phyloP scores from a whole-genome alignment of 2,797 vertebrate genomes.

The Moxostoma hubbsi region DNA sequence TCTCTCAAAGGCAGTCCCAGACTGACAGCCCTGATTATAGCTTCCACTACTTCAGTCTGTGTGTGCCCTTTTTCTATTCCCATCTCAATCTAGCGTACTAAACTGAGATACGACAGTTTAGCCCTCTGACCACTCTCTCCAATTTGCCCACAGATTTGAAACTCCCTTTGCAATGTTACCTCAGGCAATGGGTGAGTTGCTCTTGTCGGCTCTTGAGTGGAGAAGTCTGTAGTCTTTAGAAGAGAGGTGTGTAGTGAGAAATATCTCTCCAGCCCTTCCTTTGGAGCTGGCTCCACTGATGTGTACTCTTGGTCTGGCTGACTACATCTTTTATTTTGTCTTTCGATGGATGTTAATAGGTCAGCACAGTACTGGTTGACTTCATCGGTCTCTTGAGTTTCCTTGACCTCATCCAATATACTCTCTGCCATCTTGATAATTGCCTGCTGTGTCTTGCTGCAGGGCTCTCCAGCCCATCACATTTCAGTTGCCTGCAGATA shows the following conservation, averaged over 20 bases:
- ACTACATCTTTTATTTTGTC: neutral
- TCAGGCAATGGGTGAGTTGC: neutral
- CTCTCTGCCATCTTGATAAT: slow-evolving; percentile 6
- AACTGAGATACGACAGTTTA: slow-evolving; percentile 24
- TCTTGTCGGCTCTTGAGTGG: neutral
- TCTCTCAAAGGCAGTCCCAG: slow-evolving; percentile 32
- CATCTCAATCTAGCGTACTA: too few relatives aligned
- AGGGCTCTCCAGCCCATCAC: slow-evolving; percentile 19
- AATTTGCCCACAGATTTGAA: slow-evolving; percentile 1
- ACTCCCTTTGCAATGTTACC: neutral
- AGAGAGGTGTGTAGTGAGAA: rapidly evolving
- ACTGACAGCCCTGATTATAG: slow-evolving; percentile 19
- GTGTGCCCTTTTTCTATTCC: slow-evolving; percentile 1
- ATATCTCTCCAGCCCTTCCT: neutral
- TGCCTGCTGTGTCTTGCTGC: neutral
- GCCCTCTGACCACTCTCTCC: slow-evolving; percentile 25
- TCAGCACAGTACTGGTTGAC: neutral
- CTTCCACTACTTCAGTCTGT: slow-evolving; percentile 18
- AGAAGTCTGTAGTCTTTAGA: neutral
- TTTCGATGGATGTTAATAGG: neutral
- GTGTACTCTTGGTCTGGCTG: rapidly evolving
- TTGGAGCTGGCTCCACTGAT: neutral
- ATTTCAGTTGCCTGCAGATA: slow-evolving; percentile 26
- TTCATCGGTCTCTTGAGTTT: neutral
- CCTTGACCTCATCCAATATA: neutral